These are phyloP conservation scores for Balaenoptera acutorostrata DNA, from an alignment of 2,113 vertebrate species.

Conservation along the genomic window DNA sequence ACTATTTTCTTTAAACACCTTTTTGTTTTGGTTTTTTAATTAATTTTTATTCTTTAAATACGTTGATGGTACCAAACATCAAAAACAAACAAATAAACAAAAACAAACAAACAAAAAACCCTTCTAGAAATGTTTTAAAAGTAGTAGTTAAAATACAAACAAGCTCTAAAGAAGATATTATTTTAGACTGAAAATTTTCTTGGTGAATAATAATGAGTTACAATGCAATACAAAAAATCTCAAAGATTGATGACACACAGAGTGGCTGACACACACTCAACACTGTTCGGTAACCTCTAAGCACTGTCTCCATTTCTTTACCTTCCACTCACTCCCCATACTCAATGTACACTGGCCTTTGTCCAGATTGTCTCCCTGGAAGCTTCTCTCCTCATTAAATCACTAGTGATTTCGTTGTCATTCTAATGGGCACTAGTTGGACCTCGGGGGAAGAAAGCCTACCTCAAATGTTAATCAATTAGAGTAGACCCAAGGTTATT, in stretches of 20 bases:
- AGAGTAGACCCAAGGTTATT: not conserved
- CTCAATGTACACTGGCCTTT: not conserved
- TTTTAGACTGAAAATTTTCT: not conserved
- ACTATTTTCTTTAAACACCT: constrained; percentile 1
- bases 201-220: not conserved
- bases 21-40: not conserved
- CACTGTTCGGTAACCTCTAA: not conserved
- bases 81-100: not conserved
- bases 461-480: not conserved
- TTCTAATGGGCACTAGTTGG: not conserved
- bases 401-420: not conserved
- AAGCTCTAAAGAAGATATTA: not conserved
- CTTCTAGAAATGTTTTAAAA: not conserved
- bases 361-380: not conserved
- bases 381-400: not conserved
- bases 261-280: not conserved
- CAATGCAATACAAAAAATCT: not conserved
- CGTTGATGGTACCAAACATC: not conserved
- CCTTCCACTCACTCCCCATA: not conserved
- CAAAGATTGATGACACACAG: not conserved
- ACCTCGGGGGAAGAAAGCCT: not conserved
- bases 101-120: not conserved
- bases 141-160: not conserved
- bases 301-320: not conserved
- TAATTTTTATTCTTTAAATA: not conserved